Evolutionary conservation across 2,113 vertebrate species (phyloP).

Genomic region (Cricetomys ansorgei): DNA sequence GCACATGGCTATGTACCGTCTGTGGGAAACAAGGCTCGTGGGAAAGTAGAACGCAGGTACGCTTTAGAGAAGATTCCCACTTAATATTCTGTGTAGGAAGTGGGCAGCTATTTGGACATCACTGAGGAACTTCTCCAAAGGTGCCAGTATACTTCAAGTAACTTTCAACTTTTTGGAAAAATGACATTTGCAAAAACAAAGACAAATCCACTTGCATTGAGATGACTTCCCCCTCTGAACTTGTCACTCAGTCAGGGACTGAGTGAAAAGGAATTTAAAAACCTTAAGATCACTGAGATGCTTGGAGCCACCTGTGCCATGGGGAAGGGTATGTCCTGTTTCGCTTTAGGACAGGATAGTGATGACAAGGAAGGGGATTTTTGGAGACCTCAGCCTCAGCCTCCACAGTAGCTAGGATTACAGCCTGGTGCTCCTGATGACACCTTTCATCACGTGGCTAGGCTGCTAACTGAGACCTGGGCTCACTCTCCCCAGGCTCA

Average conservation of each 20-base stretch:
- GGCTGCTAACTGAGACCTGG: too few relatives aligned
- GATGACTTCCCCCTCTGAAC: background rate
- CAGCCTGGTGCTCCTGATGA: background rate
- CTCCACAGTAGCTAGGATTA: background rate
- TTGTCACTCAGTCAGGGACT: background rate
- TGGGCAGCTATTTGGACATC: background rate
- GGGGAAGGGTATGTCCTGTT: background rate
- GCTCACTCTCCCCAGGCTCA: background rate
- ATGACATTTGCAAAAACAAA: background rate
- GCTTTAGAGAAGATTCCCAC: background rate
- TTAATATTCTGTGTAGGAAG: background rate
- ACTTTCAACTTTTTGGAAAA: background rate
- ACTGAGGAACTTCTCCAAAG: background rate
- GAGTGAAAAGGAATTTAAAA: background rate
- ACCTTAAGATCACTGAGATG: background rate
- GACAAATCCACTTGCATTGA: background rate
- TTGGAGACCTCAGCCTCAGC: background rate
- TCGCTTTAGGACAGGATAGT: background rate
- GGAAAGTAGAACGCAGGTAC: background rate
- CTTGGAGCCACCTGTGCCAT: fast-evolving
- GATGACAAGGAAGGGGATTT: background rate
- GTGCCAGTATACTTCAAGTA: background rate
- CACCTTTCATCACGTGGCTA: background rate
- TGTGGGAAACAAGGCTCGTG: constrained; percentile 67
- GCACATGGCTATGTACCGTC: constrained; percentile 92